phyloP scores from a whole-genome alignment of 2,797 vertebrate genomes.

The Streptopelia turtur region DNA sequence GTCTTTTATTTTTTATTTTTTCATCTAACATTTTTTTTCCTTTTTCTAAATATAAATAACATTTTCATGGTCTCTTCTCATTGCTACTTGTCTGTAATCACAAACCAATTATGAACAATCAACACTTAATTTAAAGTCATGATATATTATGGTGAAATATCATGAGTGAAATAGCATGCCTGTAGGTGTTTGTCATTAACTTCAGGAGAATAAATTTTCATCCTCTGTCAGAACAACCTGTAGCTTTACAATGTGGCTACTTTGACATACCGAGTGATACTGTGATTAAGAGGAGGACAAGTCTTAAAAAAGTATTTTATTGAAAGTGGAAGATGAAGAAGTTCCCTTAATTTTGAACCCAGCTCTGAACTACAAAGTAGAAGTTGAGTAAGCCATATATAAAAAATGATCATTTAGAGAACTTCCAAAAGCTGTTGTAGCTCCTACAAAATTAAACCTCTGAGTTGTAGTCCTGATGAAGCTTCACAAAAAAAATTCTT shows the following conservation, averaged over 20 bases:
- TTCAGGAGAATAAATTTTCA: background rate
- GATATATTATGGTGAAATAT: background rate
- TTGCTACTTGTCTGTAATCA: background rate
- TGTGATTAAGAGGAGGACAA: background rate
- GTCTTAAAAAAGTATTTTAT: background rate
- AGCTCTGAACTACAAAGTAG: background rate
- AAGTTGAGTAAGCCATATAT: background rate
- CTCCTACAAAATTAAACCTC: background rate
- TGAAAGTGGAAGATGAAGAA: background rate
- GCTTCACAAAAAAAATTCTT: background rate
- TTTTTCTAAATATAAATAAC: background rate
- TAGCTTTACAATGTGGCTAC: background rate
- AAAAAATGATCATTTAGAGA: fast-evolving
- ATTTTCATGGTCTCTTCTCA: background rate
- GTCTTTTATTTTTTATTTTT: background rate
- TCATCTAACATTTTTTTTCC: background rate
- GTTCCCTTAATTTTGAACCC: background rate
- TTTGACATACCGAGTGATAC: background rate
- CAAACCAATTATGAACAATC: background rate
- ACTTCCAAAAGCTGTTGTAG: background rate
- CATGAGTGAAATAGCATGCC: background rate
- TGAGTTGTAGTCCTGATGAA: background rate
- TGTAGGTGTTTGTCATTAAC: background rate
- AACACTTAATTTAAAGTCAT: background rate
- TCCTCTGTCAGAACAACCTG: background rate